These are phyloP conservation scores for Meghimatium bilineatum DNA, from an alignment of 2,888 invertebrate species.

Conservation along the genomic window DNA sequence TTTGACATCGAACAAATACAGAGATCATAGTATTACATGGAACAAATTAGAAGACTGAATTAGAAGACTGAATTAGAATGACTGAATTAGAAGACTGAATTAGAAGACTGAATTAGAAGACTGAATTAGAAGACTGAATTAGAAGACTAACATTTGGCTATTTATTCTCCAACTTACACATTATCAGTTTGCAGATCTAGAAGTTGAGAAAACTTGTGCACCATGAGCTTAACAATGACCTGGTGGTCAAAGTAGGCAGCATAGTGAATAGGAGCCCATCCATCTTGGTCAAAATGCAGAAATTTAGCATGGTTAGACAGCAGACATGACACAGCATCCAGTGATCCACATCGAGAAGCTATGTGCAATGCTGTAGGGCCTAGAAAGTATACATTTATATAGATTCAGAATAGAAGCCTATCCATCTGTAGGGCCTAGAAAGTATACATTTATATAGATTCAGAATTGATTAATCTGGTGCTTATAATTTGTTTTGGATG, in stretches of 20 bases:
- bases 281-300: conserved; percentile 72
- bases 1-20: too few relatives aligned
- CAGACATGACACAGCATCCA: conserved; percentile 75
- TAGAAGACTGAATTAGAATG: too few relatives aligned
- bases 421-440: conserved; percentile 75
- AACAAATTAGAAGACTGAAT: too few relatives aligned
- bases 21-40: too few relatives aligned
- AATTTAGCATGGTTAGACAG: conserved; percentile 74
- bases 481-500: too few relatives aligned
- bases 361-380: conserved; percentile 77
- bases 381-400: conserved; percentile 47
- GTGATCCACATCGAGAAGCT: conserved; percentile 75
- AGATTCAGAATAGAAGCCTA: too few relatives aligned
- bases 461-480: too few relatives aligned
- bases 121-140: too few relatives aligned
- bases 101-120: too few relatives aligned
- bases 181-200: conserved; percentile 75
- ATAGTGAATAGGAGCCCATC: conserved; percentile 77
- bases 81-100: too few relatives aligned
- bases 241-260: conserved; percentile 77
- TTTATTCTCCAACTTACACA: conserved; percentile 64
- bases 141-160: too few relatives aligned
- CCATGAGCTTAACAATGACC: conserved; percentile 71
- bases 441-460: background rate
- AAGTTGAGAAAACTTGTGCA: conserved; percentile 71